Evolutionary conservation across 2,113 vertebrate species (phyloP).

Genomic region (Octodon degus): DNA sequence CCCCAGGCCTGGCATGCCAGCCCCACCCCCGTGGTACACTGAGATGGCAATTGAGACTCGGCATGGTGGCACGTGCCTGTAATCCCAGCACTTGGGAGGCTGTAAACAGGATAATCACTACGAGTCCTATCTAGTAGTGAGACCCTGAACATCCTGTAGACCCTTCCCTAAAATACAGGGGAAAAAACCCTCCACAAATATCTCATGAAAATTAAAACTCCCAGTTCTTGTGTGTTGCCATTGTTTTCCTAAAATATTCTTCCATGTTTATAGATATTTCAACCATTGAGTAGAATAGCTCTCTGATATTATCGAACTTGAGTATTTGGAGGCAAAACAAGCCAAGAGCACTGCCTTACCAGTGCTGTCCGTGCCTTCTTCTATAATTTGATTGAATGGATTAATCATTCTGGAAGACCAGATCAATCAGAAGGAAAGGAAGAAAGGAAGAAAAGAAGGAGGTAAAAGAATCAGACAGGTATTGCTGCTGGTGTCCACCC

Average conservation of each 20-base stretch:
- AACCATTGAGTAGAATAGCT: background rate
- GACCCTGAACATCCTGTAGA: too few relatives aligned
- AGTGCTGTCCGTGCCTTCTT: background rate
- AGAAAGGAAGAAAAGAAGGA: background rate
- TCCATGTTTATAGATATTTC: background rate
- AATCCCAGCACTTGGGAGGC: too few relatives aligned
- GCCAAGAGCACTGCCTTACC: background rate
- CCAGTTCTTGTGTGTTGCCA: background rate
- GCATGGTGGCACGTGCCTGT: too few relatives aligned
- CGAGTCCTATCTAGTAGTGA: too few relatives aligned
- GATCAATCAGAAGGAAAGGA: background rate
- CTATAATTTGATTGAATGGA: constrained; percentile 2
- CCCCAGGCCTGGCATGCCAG: too few relatives aligned
- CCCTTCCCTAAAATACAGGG: too few relatives aligned
- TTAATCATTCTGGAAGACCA: background rate
- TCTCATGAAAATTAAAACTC: background rate
- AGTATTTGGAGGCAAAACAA: background rate
- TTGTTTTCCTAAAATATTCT: constrained; percentile 16
- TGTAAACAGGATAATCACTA: too few relatives aligned
- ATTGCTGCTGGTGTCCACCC: background rate
- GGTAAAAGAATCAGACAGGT: background rate
- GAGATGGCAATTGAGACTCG: too few relatives aligned
- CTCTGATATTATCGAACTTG: background rate
- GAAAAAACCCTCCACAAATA: background rate
- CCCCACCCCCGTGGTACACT: too few relatives aligned